Evolutionary conservation across 2,113 vertebrate species (phyloP).

Genomic region (Leptosomus discolor): DNA sequence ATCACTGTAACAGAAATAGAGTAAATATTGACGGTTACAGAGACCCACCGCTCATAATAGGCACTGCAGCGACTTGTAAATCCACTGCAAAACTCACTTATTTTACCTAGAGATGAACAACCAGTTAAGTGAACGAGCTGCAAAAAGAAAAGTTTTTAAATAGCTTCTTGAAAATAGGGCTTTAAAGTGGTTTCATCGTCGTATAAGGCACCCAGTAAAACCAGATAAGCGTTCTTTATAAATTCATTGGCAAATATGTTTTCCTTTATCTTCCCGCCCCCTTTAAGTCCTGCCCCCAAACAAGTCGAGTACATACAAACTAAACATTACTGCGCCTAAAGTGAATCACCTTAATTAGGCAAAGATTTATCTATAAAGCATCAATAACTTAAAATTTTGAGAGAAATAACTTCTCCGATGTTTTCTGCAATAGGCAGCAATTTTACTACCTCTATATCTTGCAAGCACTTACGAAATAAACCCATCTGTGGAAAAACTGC

Average conservation of each 20-base stretch:
- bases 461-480: background rate
- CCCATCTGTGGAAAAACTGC: background rate
- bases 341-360: background rate
- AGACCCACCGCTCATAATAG: background rate
- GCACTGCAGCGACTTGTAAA: background rate
- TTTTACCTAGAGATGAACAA: background rate
- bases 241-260: background rate
- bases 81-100: background rate
- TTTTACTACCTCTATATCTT: background rate
- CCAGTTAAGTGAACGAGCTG: background rate
- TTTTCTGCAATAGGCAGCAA: background rate
- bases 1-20: background rate
- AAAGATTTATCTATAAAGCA: background rate
- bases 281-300: background rate
- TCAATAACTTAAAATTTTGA: background rate
- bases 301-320: background rate
- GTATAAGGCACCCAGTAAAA: background rate
- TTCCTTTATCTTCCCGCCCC: background rate
- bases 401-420: background rate
- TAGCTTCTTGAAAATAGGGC: background rate
- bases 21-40: slow-evolving; percentile 36
- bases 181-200: background rate
- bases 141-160: background rate
- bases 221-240: background rate
- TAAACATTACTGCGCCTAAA: background rate